Conservation (phyloP, 2,113 vertebrate genomes). For the Aythya baeri region DNA sequence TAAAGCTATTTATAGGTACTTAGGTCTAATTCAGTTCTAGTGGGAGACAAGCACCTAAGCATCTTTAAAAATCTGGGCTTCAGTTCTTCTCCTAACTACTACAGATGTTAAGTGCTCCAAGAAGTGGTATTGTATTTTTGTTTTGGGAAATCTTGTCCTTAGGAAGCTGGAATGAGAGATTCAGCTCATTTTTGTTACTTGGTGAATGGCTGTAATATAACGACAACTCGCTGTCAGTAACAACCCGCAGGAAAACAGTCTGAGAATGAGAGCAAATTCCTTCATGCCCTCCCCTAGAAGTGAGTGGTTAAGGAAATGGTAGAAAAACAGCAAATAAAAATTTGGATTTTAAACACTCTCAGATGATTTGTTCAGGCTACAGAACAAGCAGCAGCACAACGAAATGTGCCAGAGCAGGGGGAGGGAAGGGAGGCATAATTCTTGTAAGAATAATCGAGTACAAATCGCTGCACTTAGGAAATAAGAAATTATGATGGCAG, state of each 20-base stretch:
- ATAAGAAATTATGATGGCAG: slow-evolving; percentile 60
- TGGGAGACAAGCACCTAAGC: neutral
- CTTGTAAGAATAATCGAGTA: slow-evolving; percentile 52
- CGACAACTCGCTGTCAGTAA: slow-evolving; percentile 42
- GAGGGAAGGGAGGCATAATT: slow-evolving; percentile 2
- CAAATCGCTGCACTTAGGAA: slow-evolving; percentile 63
- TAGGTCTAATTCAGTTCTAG: neutral
- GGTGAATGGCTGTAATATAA: slow-evolving; percentile 34
- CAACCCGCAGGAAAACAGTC: neutral
- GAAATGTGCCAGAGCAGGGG: slow-evolving; percentile 19
- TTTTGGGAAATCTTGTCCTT: neutral
- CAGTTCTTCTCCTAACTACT: neutral
- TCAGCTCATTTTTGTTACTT: slow-evolving; percentile 4
- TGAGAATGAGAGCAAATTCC: slow-evolving; percentile 7
- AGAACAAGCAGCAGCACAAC: slow-evolving; percentile 16
- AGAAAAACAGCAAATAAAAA: slow-evolving; percentile 20
- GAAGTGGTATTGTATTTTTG: neutral
- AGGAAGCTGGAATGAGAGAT: neutral
- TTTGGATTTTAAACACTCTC: slow-evolving; percentile 2
- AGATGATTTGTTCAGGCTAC: neutral
- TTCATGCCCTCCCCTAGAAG: neutral
- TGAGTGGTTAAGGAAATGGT: neutral
- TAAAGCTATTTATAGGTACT: slow-evolving; percentile 23
- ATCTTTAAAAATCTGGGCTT: neutral
- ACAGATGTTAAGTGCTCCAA: neutral